Percentiles rank a stretch among this genome's conserved stretches.
Conservation (phyloP, 2,888 invertebrate genomes). For the Drosophila phalerata region DNA sequence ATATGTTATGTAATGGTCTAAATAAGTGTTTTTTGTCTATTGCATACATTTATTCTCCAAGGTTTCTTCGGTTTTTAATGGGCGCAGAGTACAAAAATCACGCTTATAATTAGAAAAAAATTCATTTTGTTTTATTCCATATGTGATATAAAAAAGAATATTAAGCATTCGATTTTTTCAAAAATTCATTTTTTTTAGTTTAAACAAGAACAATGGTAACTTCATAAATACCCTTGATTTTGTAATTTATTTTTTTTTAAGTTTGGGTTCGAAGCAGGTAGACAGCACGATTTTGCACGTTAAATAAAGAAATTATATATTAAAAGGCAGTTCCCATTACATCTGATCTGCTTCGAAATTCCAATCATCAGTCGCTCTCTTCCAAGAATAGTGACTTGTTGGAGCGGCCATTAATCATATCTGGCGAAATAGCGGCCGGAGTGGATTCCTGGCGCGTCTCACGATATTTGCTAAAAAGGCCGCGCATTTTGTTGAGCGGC, state of each 20-base stretch:
- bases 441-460: conserved; percentile 51
- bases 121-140: conserved; percentile 29
- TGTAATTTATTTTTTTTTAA: not conserved
- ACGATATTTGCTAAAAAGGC: conserved; percentile 73
- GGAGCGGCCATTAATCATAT: not conserved
- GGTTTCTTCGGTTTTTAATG: not conserved
- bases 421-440: conserved; percentile 15
- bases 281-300: conserved; percentile 2
- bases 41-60: conserved; percentile 86
- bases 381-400: conserved; percentile 17
- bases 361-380: conserved; percentile 26
- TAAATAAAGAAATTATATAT: conserved; percentile 18
- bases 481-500: conserved; percentile 70
- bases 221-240: conserved; percentile 7
- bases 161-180: conserved; percentile 9
- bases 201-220: conserved; percentile 5
- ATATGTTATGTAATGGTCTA: conserved; percentile 85
- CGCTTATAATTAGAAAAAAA: conserved; percentile 13
- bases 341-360: conserved; percentile 6
- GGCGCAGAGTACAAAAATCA: not conserved
- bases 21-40: conserved; percentile 61
- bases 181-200: not conserved
- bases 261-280: not conserved
- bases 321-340: conserved; percentile 35
- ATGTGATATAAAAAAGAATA: conserved; percentile 14